Conservation (phyloP, 92 coral and sea anemone genomes). For the Heliopora coerulea region DNA sequence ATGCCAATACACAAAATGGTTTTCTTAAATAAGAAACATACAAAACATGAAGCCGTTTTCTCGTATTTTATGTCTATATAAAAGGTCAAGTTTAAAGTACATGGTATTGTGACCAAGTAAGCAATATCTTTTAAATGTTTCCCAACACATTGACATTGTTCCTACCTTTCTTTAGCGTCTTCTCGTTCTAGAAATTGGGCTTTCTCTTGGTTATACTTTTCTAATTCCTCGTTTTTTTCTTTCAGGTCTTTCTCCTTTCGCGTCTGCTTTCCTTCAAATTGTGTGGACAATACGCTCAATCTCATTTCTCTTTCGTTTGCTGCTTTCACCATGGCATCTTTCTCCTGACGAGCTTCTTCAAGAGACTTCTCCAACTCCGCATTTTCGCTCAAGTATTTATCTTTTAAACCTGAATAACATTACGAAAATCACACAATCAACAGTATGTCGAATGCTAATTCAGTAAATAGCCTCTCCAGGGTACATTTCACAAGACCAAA, state of each 20-base stretch:
- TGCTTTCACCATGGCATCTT: constrained; percentile 57
- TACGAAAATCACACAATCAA: background rate
- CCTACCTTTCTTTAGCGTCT: constrained; percentile 51
- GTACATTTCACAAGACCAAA: no score
- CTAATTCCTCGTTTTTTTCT: constrained; percentile 51
- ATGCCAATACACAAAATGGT: background rate
- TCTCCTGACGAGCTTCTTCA: constrained; percentile 59
- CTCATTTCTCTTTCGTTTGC: constrained; percentile 77
- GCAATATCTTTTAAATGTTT: background rate
- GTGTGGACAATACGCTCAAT: constrained; percentile 69
- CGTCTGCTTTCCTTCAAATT: constrained; percentile 71
- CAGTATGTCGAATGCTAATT: no score
- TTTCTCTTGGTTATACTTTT: constrained; percentile 49
- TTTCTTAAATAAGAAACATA: no score
- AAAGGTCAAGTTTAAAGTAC: no score
- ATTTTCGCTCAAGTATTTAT: constrained; percentile 68
- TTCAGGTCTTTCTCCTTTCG: constrained; percentile 82
- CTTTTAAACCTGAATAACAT: constrained; percentile 55
- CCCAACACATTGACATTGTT: constrained; percentile 12
- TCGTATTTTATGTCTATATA: no score
- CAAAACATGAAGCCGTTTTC: background rate
- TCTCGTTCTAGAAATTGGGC: constrained; percentile 11
- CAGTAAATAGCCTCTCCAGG: no score
- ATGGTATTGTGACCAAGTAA: background rate
- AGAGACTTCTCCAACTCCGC: constrained; percentile 72